phyloP scores from a whole-genome alignment of 2,797 vertebrate genomes.

The Rhabdomys pumilio region DNA sequence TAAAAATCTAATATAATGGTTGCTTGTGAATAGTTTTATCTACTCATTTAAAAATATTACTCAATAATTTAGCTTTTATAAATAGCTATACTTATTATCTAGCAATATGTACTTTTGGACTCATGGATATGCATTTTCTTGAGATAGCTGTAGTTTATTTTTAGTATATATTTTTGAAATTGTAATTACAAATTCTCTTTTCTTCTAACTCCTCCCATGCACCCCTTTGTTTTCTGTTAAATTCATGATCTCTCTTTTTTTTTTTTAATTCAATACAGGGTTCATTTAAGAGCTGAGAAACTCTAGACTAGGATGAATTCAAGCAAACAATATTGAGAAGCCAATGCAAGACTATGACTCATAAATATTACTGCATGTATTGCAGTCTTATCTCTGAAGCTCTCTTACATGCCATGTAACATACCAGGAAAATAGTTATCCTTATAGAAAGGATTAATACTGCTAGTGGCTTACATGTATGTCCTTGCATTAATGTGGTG shows the following conservation, averaged over 20 bases:
- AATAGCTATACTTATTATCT: neutral
- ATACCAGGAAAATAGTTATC: neutral
- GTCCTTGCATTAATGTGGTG: neutral
- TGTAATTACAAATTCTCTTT: no score
- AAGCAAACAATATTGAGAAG: neutral
- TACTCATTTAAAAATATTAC: neutral
- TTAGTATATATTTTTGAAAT: neutral
- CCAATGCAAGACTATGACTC: neutral
- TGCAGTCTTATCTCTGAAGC: neutral
- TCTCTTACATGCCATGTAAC: neutral
- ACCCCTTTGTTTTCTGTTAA: neutral
- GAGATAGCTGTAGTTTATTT: neutral
- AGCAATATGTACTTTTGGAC: neutral
- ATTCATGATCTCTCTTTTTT: neutral
- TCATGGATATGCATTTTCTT: neutral
- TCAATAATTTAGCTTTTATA: neutral
- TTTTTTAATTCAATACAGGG: no score
- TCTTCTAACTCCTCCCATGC: neutral
- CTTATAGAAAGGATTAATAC: neutral
- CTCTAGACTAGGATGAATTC: neutral
- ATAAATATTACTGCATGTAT: neutral
- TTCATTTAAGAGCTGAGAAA: neutral
- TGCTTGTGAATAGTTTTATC: slow-evolving; percentile 8
- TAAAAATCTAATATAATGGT: neutral
- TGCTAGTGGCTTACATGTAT: neutral